Evolutionary conservation across 2,797 vertebrate species (phyloP).

Genomic region (Myripristis murdjan): DNA sequence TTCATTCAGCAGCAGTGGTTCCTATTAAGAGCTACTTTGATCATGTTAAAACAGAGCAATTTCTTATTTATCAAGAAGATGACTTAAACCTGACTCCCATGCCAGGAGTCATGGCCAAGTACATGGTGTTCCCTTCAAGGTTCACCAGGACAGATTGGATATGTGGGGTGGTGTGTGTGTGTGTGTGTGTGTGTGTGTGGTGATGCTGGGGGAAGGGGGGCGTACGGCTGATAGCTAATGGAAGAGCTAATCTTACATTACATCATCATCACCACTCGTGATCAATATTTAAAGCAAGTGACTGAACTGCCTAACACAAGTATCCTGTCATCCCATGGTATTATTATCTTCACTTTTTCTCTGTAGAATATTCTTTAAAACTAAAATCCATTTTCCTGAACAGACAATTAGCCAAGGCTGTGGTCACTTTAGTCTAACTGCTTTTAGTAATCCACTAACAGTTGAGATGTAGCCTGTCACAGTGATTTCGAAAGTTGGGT

Average conservation of each 20-base stretch:
- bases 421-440: not conserved
- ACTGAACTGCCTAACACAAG: not conserved
- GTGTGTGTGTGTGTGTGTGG: too few relatives aligned
- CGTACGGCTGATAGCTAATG: too few relatives aligned
- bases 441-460: conserved; percentile 16
- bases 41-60: conserved; percentile 29
- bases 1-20: conserved; percentile 10
- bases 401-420: too few relatives aligned
- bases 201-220: too few relatives aligned
- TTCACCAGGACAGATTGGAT: conserved; percentile 50
- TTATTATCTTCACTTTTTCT: not conserved
- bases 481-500: too few relatives aligned
- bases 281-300: conserved; percentile 35
- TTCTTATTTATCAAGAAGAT: conserved; percentile 28
- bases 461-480: not conserved
- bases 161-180: too few relatives aligned
- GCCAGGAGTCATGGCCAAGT: conserved; percentile 19
- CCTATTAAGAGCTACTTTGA: not conserved
- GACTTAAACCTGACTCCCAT: conserved; percentile 25
- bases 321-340: too few relatives aligned
- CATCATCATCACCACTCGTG: conserved; percentile 44
- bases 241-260: conserved; percentile 36
- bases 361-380: conserved; percentile 27
- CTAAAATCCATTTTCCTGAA: not conserved
- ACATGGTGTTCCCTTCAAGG: conserved; percentile 39